These are phyloP conservation scores for Drosophila santomea DNA, from an alignment of 1,140 invertebrate species.

Conservation along the genomic window DNA sequence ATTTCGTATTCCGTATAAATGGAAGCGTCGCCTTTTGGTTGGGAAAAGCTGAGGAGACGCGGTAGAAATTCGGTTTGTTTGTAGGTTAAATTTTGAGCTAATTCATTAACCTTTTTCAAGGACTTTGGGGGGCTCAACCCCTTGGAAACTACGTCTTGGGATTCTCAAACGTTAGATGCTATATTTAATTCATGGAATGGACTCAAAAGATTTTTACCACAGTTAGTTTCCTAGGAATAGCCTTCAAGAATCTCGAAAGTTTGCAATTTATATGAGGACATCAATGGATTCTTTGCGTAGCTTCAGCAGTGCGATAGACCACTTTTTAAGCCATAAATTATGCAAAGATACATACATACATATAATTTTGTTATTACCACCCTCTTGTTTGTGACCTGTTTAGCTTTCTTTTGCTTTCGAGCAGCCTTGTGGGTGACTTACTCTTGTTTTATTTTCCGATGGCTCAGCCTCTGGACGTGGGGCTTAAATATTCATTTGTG, in stretches of 20 bases:
- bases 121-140: too few species aligned
- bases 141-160: background rate
- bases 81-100: constrained; percentile 2
- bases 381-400: background rate
- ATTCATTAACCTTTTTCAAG: background rate
- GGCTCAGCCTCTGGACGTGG: constrained; percentile 5
- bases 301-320: too few species aligned
- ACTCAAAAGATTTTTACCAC: too few species aligned
- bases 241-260: too few species aligned
- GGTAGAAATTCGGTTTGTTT: constrained; percentile 10
- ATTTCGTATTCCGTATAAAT: constrained; percentile 41
- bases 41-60: constrained; percentile 1
- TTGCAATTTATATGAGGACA: background rate
- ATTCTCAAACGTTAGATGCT: background rate
- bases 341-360: background rate
- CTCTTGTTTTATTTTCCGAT: constrained; percentile 18
- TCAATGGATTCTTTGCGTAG: background rate
- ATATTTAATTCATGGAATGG: too few species aligned
- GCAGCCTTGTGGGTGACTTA: background rate
- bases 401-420: background rate
- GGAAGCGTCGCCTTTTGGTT: constrained; percentile 7
- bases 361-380: too few species aligned
- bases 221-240: too few species aligned
- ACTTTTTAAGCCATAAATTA: background rate
- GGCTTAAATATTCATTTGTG: constrained; percentile 15